Percentiles rank a stretch among this genome's conserved stretches.
Evolutionary conservation across 2,888 invertebrate genomes (phyloP).

Genomic region (Vesta saturnalis): DNA sequence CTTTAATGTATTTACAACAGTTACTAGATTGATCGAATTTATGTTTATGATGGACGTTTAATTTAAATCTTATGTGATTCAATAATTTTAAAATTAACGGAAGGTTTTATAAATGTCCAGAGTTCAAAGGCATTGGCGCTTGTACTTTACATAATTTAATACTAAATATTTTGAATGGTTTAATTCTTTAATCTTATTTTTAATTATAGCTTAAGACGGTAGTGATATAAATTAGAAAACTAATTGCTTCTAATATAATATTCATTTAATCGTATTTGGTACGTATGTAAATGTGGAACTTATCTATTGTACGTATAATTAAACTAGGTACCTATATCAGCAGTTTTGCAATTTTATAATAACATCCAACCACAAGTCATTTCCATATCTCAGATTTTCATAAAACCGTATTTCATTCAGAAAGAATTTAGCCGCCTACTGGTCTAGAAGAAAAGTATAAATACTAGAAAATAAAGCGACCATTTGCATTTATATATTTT

Average conservation of each 20-base stretch:
- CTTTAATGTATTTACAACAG: constrained; percentile 8
- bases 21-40: background rate
- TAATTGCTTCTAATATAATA: background rate
- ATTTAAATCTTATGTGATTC: constrained; percentile 11
- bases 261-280: background rate
- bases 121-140: constrained; percentile 8
- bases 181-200: constrained; percentile 1
- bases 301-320: too few species aligned
- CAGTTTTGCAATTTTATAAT: too few species aligned
- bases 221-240: background rate
- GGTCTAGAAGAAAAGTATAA: background rate
- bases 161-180: constrained; percentile 1
- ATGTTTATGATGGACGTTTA: background rate
- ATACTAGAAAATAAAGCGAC: background rate
- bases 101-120: background rate
- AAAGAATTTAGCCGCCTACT: background rate
- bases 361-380: too few species aligned
- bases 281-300: background rate
- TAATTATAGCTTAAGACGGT: background rate
- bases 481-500: constrained; percentile 1
- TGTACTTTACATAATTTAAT: constrained; percentile 9
- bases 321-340: background rate
- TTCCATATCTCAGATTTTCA: too few species aligned
- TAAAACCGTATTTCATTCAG: background rate
- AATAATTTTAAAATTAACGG: constrained; percentile 2